These are phyloP conservation scores for Nezara viridula DNA, from an alignment of 2,888 invertebrate species.

Conservation along the genomic window DNA sequence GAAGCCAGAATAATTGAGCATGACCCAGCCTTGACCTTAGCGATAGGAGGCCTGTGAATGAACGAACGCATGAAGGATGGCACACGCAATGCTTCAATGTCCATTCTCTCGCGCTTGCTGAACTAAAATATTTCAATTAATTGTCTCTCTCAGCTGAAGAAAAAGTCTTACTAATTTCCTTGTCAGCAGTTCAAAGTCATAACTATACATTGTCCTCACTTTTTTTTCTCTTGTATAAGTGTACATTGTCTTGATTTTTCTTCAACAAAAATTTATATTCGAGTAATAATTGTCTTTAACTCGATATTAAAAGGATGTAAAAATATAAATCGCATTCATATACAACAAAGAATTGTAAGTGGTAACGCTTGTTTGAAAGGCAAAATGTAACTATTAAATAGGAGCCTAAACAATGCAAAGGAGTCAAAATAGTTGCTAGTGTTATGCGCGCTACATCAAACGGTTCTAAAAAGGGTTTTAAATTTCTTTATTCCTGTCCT, in stretches of 20 bases:
- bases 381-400: neutral
- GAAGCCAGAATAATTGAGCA: neutral
- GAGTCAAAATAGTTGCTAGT: neutral
- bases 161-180: too few relatives aligned
- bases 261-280: too few relatives aligned
- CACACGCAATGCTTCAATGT: neutral
- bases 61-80: neutral
- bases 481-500: neutral
- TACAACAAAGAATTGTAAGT: neutral
- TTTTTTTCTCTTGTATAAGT: neutral
- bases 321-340: neutral
- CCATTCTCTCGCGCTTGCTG: neutral
- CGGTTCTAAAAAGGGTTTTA: neutral
- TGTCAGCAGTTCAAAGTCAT: too few relatives aligned
- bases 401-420: neutral
- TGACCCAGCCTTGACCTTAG: neutral
- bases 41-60: neutral
- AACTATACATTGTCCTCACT: too few relatives aligned
- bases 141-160: too few relatives aligned
- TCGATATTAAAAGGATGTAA: too few relatives aligned
- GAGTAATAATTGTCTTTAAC: too few relatives aligned
- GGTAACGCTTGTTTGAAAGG: neutral
- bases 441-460: neutral
- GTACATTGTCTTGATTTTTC: too few relatives aligned
- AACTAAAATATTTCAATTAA: neutral